Conservation (phyloP, 2,113 vertebrate genomes). For the Pelodiscus sinensis region DNA sequence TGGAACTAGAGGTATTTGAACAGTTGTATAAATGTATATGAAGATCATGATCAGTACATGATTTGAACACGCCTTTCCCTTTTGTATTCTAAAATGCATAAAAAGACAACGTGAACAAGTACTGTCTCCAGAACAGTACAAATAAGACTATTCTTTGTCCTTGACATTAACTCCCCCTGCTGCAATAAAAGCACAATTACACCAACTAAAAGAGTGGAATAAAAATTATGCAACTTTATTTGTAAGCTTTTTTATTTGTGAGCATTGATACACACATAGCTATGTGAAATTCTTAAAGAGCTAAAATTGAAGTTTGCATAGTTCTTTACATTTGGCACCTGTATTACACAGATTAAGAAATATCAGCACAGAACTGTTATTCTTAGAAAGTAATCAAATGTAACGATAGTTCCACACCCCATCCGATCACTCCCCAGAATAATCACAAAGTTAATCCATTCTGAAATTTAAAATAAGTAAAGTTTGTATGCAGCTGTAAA, state of each 20-base stretch:
- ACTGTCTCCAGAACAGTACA: not conserved
- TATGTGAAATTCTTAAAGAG: not conserved
- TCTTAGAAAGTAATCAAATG: not conserved
- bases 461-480: conserved; percentile 42
- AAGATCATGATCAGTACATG: not conserved
- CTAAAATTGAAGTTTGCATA: conserved; percentile 50
- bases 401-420: not conserved
- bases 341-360: not conserved
- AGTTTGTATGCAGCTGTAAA: not conserved
- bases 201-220: conserved; percentile 25
- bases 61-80: not conserved
- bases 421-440: not conserved
- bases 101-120: not conserved
- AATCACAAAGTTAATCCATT: not conserved
- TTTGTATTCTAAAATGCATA: not conserved
- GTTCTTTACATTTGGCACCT: conserved; percentile 1
- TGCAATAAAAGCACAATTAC: conserved; percentile 14
- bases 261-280: conserved; percentile 52
- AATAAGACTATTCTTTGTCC: conserved; percentile 3
- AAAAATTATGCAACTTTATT: conserved; percentile 7
- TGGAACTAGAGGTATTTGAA: not conserved
- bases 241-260: conserved; percentile 71
- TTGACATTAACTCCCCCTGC: conserved; percentile 55
- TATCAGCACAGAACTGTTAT: not conserved
- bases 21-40: not conserved